These are phyloP conservation scores for Plutomurus gul DNA, from an alignment of 1,140 invertebrate genomes.

Conservation along the genomic window DNA sequence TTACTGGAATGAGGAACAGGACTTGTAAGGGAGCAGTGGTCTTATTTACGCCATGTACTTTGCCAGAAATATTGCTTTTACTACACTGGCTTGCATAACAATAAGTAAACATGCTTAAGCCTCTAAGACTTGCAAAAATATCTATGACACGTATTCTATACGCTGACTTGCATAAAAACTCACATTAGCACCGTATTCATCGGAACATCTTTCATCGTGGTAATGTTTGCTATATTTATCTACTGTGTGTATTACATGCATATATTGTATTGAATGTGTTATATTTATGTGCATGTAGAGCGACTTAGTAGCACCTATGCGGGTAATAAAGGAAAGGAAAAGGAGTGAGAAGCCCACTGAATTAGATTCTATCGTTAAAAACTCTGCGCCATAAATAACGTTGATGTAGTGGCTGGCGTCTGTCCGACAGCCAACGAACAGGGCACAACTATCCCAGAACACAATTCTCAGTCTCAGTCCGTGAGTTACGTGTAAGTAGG, in stretches of 20 bases:
- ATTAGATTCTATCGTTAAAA: background rate
- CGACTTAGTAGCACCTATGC: too few species aligned
- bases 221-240: background rate
- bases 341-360: background rate
- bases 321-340: background rate
- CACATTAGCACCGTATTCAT: background rate
- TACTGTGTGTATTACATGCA: background rate
- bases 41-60: background rate
- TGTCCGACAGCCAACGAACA: background rate
- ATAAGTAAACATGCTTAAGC: background rate
- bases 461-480: background rate
- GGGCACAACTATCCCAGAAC: background rate
- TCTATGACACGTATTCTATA: too few species aligned
- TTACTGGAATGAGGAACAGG: constrained; percentile 10
- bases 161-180: too few species aligned
- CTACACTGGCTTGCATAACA: constrained; percentile 1
- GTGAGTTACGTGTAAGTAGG: background rate
- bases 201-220: background rate
- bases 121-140: background rate
- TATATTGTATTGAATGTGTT: too few species aligned
- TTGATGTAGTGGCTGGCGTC: background rate
- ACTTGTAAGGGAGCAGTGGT: background rate
- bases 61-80: background rate
- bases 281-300: too few species aligned
- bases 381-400: background rate